Conservation (phyloP, 1,140 invertebrate species). For the Potamilus streckersoni region DNA sequence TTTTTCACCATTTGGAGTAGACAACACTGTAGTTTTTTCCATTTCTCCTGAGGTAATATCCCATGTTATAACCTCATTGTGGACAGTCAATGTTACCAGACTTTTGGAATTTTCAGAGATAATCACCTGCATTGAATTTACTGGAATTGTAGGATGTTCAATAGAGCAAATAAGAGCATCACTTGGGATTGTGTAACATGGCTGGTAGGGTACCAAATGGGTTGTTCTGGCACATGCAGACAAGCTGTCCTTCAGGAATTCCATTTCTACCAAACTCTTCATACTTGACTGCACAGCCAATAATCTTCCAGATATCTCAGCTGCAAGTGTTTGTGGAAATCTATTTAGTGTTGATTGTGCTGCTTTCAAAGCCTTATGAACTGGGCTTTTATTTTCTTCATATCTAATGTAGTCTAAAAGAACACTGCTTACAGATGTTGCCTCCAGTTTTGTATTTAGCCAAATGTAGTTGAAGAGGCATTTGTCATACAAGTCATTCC, state of each 20-base stretch:
- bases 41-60: slow-evolving; percentile 39
- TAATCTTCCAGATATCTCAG: slow-evolving; percentile 58
- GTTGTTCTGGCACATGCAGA: slow-evolving; percentile 13
- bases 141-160: slow-evolving; percentile 36
- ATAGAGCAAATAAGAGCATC: slow-evolving; percentile 37
- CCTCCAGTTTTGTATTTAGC: slow-evolving; percentile 50
- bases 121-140: slow-evolving; percentile 17
- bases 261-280: slow-evolving; percentile 27
- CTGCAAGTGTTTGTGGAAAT: slow-evolving; percentile 49
- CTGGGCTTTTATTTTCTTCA: slow-evolving; percentile 71
- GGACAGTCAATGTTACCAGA: slow-evolving; percentile 30
- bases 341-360: slow-evolving; percentile 44
- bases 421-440: slow-evolving; percentile 46
- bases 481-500: slow-evolving; percentile 58
- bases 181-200: slow-evolving; percentile 34
- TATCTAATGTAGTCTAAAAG: slow-evolving; percentile 45
- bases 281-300: slow-evolving; percentile 41
- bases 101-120: slow-evolving; percentile 37
- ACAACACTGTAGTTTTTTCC: slow-evolving; percentile 23
- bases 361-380: slow-evolving; percentile 53
- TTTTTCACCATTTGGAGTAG: slow-evolving; percentile 19
- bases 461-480: slow-evolving; percentile 56
- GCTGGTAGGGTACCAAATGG: slow-evolving; percentile 33
- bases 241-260: slow-evolving; percentile 33
- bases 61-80: slow-evolving; percentile 37